Evolutionary conservation across 2,113 vertebrate genomes (phyloP).

Genomic region (Hepsetus odoe): DNA sequence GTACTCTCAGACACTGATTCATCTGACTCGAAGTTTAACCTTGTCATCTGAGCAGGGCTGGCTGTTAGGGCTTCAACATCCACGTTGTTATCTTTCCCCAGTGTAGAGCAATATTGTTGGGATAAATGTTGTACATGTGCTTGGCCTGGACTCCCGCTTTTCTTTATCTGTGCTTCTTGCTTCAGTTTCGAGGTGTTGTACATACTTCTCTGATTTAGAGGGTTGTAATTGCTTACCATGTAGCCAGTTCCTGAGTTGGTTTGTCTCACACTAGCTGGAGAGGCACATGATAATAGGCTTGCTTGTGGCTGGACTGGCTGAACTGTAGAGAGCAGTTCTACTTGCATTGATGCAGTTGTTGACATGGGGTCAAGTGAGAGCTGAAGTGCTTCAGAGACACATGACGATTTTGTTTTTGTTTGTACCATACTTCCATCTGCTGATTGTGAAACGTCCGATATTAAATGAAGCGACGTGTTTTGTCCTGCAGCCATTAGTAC

Average conservation of each 20-base stretch:
- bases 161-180: not conserved
- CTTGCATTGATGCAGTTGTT: conserved; percentile 15
- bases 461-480: not conserved
- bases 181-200: conserved; percentile 17
- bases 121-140: not conserved
- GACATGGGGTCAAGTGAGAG: not conserved
- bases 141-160: conserved; percentile 25
- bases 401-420: not conserved
- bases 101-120: not conserved
- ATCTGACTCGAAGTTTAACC: not conserved
- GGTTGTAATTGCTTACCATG: conserved; percentile 47
- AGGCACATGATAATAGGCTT: conserved; percentile 4
- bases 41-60: conserved; percentile 23
- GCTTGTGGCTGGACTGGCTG: conserved; percentile 48
- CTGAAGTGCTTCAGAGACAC: not conserved
- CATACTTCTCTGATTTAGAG: conserved; percentile 29
- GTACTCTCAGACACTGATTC: conserved; percentile 2
- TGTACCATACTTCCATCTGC: not conserved
- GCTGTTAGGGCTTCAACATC: not conserved
- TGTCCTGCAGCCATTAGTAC: not conserved
- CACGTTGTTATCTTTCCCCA: not conserved
- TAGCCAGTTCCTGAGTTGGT: conserved; percentile 28
- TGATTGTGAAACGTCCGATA: not conserved
- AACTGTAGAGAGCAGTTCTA: conserved; percentile 16
- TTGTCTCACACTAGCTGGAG: conserved; percentile 11